phyloP scores from a whole-genome alignment of 2,888 invertebrate species.

The Tenthredo scrophulariae region DNA sequence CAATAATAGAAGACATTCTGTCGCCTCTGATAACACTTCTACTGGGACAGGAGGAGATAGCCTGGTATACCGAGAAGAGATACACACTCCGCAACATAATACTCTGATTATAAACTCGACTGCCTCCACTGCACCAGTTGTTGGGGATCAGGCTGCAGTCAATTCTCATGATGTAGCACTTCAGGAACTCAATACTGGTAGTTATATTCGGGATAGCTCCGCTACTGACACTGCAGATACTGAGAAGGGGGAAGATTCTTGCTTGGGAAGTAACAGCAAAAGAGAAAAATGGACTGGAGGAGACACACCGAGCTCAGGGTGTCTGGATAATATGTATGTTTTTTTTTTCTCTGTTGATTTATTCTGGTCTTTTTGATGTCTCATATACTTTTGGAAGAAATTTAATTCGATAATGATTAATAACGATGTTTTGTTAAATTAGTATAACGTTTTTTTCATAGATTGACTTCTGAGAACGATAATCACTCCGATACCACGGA shows the following conservation, averaged over 20 bases:
- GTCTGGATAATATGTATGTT: neutral
- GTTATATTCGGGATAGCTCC: neutral
- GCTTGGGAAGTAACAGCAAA: neutral
- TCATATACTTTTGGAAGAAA: neutral
- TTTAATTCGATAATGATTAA: neutral
- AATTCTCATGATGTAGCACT: neutral
- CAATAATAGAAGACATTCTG: neutral
- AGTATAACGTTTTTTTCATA: neutral
- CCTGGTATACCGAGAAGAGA: neutral
- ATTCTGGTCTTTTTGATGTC: neutral
- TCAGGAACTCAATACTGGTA: neutral
- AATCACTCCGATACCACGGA: neutral
- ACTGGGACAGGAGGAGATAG: neutral
- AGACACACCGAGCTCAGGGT: neutral
- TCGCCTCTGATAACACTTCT: neutral
- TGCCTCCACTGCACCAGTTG: neutral
- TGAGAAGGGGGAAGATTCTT: neutral
- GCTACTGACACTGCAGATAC: neutral
- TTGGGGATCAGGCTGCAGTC: neutral
- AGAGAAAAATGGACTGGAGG: neutral
- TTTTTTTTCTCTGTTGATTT: neutral
- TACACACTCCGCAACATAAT: neutral
- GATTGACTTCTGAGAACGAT: neutral
- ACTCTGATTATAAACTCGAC: neutral
- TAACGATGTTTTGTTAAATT: neutral